Conservation (phyloP, 2,113 vertebrate genomes). For the Microcebus griseorufus region DNA sequence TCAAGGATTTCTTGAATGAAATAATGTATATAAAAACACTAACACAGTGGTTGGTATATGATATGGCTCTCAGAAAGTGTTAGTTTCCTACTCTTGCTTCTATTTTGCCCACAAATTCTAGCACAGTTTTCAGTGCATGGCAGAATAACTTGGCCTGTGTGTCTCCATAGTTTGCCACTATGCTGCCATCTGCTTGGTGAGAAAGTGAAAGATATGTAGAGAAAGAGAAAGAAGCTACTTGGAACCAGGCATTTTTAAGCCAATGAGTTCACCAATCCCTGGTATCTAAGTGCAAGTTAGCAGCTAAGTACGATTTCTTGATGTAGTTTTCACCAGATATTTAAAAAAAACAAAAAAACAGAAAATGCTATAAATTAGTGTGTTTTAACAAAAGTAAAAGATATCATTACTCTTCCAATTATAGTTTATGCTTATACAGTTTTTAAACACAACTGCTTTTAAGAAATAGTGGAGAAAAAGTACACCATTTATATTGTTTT, state of each 20-base stretch:
- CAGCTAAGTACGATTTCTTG: neutral
- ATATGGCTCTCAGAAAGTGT: conserved; percentile 63
- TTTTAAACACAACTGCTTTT: neutral
- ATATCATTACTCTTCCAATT: neutral
- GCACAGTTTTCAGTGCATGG: conserved; percentile 70
- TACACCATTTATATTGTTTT: neutral
- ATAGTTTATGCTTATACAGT: neutral
- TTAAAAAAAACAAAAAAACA: neutral
- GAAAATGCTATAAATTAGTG: neutral
- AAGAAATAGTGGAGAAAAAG: neutral
- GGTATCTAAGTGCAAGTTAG: neutral
- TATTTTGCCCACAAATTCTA: conserved; percentile 76
- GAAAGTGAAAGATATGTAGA: conserved; percentile 46
- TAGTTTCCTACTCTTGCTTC: conserved; percentile 69
- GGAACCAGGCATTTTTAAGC: conserved; percentile 17
- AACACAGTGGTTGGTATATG: conserved; percentile 54
- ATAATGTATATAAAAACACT: conserved; percentile 54
- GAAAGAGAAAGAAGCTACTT: conserved; percentile 45
- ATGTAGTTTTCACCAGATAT: neutral
- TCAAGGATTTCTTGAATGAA: conserved; percentile 50
- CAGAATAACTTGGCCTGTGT: conserved; percentile 72
- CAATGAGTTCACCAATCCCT: neutral
- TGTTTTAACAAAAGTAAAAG: neutral
- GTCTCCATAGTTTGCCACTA: conserved; percentile 64
- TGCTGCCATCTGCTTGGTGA: conserved; percentile 73